These are phyloP conservation scores for Lucilia sericata DNA, from an alignment of 1,140 invertebrate genomes.

Conservation along the genomic window DNA sequence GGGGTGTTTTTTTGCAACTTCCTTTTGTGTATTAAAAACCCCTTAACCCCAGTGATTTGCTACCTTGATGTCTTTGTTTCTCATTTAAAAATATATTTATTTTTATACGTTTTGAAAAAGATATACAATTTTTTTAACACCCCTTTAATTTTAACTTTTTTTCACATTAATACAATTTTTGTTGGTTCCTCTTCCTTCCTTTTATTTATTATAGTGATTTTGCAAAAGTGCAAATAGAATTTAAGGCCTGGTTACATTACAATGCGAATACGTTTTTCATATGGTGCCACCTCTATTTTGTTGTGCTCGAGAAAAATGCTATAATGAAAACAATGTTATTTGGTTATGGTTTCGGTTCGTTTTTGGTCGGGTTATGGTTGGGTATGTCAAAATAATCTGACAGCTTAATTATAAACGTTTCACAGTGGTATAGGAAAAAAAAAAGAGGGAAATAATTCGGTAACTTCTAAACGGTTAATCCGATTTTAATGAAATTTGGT, in stretches of 20 bases:
- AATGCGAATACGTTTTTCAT: neutral
- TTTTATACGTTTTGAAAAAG: neutral
- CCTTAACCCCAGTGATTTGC: neutral
- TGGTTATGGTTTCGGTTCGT: neutral
- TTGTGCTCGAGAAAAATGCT: too few relatives aligned
- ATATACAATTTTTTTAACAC: neutral
- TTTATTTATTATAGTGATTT: neutral
- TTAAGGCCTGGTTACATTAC: conserved; percentile 26
- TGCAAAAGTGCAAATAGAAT: neutral
- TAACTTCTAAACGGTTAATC: too few relatives aligned
- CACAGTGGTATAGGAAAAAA: too few relatives aligned
- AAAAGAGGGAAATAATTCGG: too few relatives aligned
- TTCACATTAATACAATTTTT: neutral
- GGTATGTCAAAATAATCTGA: conserved; percentile 66
- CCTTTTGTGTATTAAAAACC: neutral
- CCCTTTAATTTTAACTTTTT: conserved; percentile 1
- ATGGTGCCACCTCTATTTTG: neutral
- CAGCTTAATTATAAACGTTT: conserved; percentile 66
- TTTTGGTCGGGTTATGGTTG: conserved; percentile 48
- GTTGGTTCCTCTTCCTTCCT: neutral
- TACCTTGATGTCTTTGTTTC: neutral
- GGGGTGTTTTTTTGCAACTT: neutral
- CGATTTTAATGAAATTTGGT: too few relatives aligned
- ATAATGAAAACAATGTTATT: neutral
- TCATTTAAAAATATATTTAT: neutral